Evolutionary conservation across 2,888 invertebrate genomes (phyloP), one percentile per base, ranked within the genome.

Genomic region (Pristionchus exspectatus): DNA sequence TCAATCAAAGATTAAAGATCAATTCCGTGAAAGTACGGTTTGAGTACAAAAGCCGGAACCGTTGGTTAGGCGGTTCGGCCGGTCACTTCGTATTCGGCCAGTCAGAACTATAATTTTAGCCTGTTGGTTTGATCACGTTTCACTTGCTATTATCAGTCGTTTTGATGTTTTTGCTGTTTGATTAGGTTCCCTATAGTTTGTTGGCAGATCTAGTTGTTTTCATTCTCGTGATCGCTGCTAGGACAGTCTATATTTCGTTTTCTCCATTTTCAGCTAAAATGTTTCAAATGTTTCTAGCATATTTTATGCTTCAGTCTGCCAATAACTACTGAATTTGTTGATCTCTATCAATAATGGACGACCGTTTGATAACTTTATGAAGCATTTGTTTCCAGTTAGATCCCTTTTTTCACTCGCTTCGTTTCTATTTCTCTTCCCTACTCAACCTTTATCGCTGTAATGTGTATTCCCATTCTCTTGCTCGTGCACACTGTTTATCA

Each of bases 401-500:
- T 69, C 69, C 69, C 24, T 3, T n/a, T 24, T 2, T 77, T 33
- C 44, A 44, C 44, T n/a, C 72, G 38, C 21, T 3, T 0, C 77
- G 24, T 77, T 38, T 77, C 24, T 21, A 77, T 77, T 44, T 30
- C 77, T n/a, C 69, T 24, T 7, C 44, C 77, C 81, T 50, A 81
- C 81, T 27, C 81, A 50, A 81, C 81, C 50, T 81, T 54, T 81
- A 44, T 81, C 44, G 81, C 54, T 81, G 81, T 81, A 81, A 81
- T 50, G 81, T 81, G 81, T 81, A 33, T 33, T 38, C 38, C 69
- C 69, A 14, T 69, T 27, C 38, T 74, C 74, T 74, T 21, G 33
- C 69, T 30, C 38, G 38, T 33, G 72, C 33, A 33, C 74, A 33
- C 9, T 74, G 38, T 74, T 74, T 33, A 74, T 74, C 74, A 74